Conservation (phyloP, 2,113 vertebrate genomes). For the Aphyosemion australe region DNA sequence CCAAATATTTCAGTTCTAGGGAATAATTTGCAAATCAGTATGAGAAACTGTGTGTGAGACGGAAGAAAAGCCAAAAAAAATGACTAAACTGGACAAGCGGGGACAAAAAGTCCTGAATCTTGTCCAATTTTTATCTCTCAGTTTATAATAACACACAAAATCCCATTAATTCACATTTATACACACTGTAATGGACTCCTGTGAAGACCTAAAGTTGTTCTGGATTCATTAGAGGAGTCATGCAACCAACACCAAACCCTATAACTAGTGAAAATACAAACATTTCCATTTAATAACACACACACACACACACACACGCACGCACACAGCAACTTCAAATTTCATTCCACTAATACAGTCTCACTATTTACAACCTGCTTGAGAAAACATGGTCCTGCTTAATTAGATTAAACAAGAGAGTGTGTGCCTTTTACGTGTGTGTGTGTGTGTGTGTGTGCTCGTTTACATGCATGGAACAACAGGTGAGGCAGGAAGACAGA, state of each 20-base stretch:
- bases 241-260: conserved; percentile 35
- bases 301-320: not conserved
- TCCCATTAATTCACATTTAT: conserved; percentile 23
- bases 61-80: conserved; percentile 16
- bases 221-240: conserved; percentile 47
- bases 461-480: conserved; percentile 64
- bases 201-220: conserved; percentile 23
- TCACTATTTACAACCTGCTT: conserved; percentile 68
- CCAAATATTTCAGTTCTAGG: conserved; percentile 28
- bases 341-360: conserved; percentile 66
- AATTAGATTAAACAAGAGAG: conserved; percentile 64
- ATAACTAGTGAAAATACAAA: conserved; percentile 45
- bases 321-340: conserved; percentile 40
- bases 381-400: conserved; percentile 67
- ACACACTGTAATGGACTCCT: conserved; percentile 22
- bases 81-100: conserved; percentile 30
- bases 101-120: conserved; percentile 42
- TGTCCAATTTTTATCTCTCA: conserved; percentile 42
- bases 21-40: conserved; percentile 24
- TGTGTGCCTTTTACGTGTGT: conserved; percentile 2
- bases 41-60: conserved; percentile 12
- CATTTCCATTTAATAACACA: conserved; percentile 15
- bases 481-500: conserved; percentile 59
- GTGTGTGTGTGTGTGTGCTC: conserved; percentile 7
- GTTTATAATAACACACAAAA: conserved; percentile 22